These are phyloP conservation scores for Rousettus leschenaultii DNA, from an alignment of 2,113 vertebrate genomes.

Conservation along the genomic window DNA sequence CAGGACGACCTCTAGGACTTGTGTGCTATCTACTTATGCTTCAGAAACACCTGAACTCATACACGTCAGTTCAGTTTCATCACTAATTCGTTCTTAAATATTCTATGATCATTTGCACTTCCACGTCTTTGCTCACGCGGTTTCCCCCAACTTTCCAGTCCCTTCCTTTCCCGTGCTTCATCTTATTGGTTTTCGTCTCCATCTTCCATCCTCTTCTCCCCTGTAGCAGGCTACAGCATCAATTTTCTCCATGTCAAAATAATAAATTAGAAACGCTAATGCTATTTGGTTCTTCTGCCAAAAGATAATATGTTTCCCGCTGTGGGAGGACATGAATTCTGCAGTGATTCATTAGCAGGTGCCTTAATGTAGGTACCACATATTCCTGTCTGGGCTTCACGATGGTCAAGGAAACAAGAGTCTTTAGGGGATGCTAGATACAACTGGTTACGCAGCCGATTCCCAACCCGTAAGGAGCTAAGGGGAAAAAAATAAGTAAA, in stretches of 20 bases:
- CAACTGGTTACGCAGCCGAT: background rate
- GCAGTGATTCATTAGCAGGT: background rate
- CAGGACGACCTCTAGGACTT: background rate
- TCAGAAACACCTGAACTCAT: background rate
- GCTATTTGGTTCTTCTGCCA: background rate
- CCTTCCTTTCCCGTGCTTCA: background rate
- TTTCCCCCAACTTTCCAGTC: background rate
- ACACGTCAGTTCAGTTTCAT: background rate
- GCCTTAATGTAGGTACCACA: background rate
- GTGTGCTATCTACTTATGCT: background rate
- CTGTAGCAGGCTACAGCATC: background rate
- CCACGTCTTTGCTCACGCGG: background rate
- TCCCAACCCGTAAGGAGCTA: background rate
- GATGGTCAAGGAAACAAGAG: background rate
- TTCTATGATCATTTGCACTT: background rate
- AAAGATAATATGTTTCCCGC: background rate
- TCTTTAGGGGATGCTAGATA: background rate
- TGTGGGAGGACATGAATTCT: background rate
- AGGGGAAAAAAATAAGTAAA: background rate
- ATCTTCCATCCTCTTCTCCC: background rate
- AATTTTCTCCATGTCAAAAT: background rate
- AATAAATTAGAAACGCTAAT: conserved; percentile 6
- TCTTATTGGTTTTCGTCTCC: background rate
- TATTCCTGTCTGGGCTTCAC: background rate
- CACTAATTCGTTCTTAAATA: background rate